Evolutionary conservation across 1,140 invertebrate species (phyloP), one percentile per base, ranked within the genome.

Genomic region (Pseudachorutes palmiensis): DNA sequence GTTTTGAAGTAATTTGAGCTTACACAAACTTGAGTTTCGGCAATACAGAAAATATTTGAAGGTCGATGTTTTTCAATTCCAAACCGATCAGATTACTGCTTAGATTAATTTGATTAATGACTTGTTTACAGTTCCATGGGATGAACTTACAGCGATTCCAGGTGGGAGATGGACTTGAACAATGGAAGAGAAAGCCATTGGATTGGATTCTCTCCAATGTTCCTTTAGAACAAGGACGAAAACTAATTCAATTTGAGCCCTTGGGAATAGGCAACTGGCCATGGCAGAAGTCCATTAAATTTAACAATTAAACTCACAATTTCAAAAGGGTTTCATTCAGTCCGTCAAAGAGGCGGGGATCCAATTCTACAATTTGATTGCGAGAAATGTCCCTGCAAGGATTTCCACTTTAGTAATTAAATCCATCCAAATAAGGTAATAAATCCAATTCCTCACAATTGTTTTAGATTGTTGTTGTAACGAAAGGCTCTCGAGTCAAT

Each of bases 11-110:
- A 24, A n/a, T n/a, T n/a, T 26, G 12, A 19, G 77, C 76, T 76
- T 76, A 82, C 75, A 86, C 77, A 63, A 80, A 81, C 59, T 82
- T 77, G n/a, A 87, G 75, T 9, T 80, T 79, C 0, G 66, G 63
- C 65, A 87, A 79, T 1, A 72, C 67, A 36, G 80, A 74, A 51
- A 88, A 83, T 19, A 82, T 79, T 48, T 79, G 75, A 57, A 82
- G 81, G 41, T 84, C 77, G 0, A 84, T 80, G 59, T 81, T 66
- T n/a, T 70, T 45, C 28, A 77, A 61, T 31, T 72, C 67, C 5
- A 77, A 64, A 0, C 72, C 67, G 1, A 68, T 58, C 24, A 78
- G 62, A 28, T 76, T 71, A 33, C 76, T 77, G 60, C 5, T 33
- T 55, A 68, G 33, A 61, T 55, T 66, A 57, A 68, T 30, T 45